A percentile compares a stretch with the other conserved stretches of the same genome.
Conservation (phyloP, 53 echinoderm and acorn worm species). For the Antedon mediterranea region DNA sequence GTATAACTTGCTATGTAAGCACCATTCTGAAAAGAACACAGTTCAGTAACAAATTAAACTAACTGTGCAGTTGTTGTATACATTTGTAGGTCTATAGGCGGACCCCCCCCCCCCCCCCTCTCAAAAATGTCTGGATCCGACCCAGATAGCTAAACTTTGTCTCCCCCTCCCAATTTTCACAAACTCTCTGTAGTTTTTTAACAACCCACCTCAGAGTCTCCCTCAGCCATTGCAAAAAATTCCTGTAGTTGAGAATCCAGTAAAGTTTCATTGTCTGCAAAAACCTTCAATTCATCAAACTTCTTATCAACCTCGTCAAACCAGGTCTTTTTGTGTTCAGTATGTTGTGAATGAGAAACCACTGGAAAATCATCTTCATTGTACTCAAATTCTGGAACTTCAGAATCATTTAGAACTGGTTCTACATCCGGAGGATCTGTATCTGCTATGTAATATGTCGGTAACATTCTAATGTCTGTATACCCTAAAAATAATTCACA, state of each 20-base stretch:
- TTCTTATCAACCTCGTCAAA: neutral
- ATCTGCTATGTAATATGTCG: neutral
- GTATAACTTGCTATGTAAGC: neutral
- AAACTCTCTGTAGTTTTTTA: too few species aligned
- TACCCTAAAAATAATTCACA: neutral
- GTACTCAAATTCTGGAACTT: neutral
- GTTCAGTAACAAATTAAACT: too few species aligned
- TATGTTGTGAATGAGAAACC: neutral
- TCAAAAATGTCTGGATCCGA: too few species aligned
- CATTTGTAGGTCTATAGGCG: too few species aligned
- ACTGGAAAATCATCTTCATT: neutral
- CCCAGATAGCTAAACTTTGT: too few species aligned
- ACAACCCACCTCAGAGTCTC: neutral
- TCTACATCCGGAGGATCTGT: neutral
- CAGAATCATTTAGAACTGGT: neutral
- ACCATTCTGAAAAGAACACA: neutral
- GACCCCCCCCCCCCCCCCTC: too few species aligned
- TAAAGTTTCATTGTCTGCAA: neutral
- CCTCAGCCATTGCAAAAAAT: neutral
- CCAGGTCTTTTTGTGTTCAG: neutral
- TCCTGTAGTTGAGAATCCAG: neutral
- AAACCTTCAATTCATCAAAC: neutral
- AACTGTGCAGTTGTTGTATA: too few species aligned
- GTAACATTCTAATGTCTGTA: neutral
- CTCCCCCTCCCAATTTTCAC: too few species aligned